Percentiles rank a stretch among this genome's conserved stretches.
Conservation (phyloP, 2,888 invertebrate genomes). For the Cancer borealis region DNA sequence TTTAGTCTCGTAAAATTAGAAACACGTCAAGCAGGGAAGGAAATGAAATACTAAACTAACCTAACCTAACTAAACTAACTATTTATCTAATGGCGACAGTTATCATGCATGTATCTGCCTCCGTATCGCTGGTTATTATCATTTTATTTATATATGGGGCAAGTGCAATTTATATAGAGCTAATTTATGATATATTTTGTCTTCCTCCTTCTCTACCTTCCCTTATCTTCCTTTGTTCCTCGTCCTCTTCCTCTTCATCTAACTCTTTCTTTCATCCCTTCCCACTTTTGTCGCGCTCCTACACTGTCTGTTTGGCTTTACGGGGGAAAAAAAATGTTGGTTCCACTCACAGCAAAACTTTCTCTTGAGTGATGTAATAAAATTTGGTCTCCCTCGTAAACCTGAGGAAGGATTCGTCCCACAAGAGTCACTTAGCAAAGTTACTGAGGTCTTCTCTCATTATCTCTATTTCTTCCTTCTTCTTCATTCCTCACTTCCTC, state of each 20-base stretch:
- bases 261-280: background rate
- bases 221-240: background rate
- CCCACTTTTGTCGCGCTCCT: background rate
- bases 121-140: too few relatives aligned
- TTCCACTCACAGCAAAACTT: constrained; percentile 32
- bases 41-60: too few relatives aligned
- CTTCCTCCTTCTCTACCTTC: background rate
- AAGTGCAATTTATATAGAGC: too few relatives aligned
- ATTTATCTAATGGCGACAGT: too few relatives aligned
- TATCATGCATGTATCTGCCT: too few relatives aligned
- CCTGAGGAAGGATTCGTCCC: background rate
- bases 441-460: background rate
- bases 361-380: constrained; percentile 7
- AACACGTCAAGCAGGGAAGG: too few relatives aligned
- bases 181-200: too few relatives aligned
- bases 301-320: background rate
- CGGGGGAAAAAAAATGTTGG: background rate
- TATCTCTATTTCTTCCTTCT: background rate
- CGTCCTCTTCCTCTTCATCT: background rate
- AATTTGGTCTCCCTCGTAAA: background rate
- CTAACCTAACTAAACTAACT: too few relatives aligned
- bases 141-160: too few relatives aligned
- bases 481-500: background rate
- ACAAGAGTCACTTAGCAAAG: constrained; percentile 16
- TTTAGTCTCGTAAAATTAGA: too few relatives aligned